These are phyloP conservation scores for Hirtodrosophila trivittata DNA, from an alignment of 2,888 invertebrate species.

Conservation along the genomic window DNA sequence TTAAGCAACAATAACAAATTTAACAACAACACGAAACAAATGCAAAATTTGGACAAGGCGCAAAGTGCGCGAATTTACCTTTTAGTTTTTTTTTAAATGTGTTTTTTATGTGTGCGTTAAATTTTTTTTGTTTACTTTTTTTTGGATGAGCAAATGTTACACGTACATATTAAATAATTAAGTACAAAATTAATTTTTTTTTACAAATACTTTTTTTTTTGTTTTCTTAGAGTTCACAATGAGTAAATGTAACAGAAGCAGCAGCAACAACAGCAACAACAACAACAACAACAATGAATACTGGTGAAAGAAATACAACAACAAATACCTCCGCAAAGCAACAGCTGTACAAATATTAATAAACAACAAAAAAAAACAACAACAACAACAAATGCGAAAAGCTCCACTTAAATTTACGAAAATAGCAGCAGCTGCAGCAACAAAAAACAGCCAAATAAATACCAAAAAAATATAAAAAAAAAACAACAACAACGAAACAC, in stretches of 20 bases:
- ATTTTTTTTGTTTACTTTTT: slow-evolving; percentile 3
- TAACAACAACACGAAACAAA: slow-evolving; percentile 9
- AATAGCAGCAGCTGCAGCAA: slow-evolving; percentile 53
- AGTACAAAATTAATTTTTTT: no score
- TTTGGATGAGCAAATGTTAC: neutral
- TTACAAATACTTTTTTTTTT: no score
- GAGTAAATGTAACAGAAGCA: slow-evolving; percentile 31
- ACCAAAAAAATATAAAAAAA: slow-evolving; percentile 37
- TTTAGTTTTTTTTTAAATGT: slow-evolving; percentile 12
- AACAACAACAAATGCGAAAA: slow-evolving; percentile 38
- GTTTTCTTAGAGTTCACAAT: slow-evolving; percentile 30
- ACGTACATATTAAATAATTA: slow-evolving; percentile 2
- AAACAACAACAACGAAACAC: slow-evolving; percentile 14
- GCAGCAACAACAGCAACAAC: slow-evolving; percentile 13
- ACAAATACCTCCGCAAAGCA: slow-evolving; percentile 58
- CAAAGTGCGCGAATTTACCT: slow-evolving; percentile 32
- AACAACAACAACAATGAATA: slow-evolving; percentile 23
- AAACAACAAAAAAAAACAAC: slow-evolving; percentile 32
- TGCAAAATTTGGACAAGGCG: slow-evolving; percentile 5
- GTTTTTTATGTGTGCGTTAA: slow-evolving; percentile 6
- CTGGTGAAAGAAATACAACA: slow-evolving; percentile 38
- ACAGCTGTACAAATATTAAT: slow-evolving; percentile 73
- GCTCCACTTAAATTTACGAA: slow-evolving; percentile 25
- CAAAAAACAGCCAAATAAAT: slow-evolving; percentile 23
- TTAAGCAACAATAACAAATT: neutral